phyloP scores from a whole-genome alignment of 2,797 vertebrate genomes.

The Bucorvus abyssinicus region DNA sequence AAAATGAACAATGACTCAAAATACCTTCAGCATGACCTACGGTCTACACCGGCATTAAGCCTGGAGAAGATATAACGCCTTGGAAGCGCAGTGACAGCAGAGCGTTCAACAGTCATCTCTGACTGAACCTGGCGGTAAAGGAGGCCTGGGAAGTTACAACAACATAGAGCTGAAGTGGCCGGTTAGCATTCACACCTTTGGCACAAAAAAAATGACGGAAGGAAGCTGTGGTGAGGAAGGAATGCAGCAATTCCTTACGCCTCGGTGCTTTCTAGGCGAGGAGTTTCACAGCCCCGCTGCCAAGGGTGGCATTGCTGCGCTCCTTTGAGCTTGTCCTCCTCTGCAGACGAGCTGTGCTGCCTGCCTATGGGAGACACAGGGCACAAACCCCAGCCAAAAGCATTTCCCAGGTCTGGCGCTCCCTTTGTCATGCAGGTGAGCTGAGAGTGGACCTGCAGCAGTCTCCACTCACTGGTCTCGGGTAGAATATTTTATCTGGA shows the following conservation, averaged over 20 bases:
- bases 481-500: background rate
- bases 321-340: background rate
- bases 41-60: background rate
- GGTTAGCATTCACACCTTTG: background rate
- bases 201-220: background rate
- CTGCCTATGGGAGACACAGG: background rate
- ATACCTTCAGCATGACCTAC: conserved; percentile 5
- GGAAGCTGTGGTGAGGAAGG: conserved; percentile 19
- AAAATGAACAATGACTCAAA: conserved; percentile 27
- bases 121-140: background rate
- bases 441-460: background rate
- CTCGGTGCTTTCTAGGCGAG: background rate
- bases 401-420: background rate
- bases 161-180: background rate
- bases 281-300: background rate
- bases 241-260: conserved; percentile 27
- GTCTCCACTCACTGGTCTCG: background rate
- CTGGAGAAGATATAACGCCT: background rate
- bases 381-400: background rate
- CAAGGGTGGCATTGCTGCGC: background rate
- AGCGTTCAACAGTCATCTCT: background rate
- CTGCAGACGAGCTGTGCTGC: background rate
- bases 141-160: background rate
- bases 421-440: background rate
- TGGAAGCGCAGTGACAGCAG: background rate